Evolutionary conservation across 2,113 vertebrate genomes (phyloP), one percentile per base, ranked within the genome.

Genomic region (Corydoras maculifer): DNA sequence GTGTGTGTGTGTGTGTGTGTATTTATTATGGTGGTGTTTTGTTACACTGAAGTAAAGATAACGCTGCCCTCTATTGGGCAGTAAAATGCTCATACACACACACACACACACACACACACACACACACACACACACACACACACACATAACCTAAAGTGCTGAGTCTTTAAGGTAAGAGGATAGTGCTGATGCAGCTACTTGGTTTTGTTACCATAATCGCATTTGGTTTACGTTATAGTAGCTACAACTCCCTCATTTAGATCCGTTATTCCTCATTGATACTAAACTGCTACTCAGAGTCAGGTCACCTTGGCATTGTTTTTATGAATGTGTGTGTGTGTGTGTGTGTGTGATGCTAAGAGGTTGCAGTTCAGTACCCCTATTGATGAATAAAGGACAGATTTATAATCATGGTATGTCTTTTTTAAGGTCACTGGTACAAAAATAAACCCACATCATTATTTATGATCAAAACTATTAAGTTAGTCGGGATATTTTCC

Each of bases 31-130:
- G 50, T 57, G 49, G 60, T 78, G 72, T 18, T 50, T 49, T 66
- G 25, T 70, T 77, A 74, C 62, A 61, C 53, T 49, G 35, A 51
- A 48, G 58, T 30, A 48, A n/a, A 69, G 66, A 76, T 76, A 63
- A 70, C 63, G 32, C 75, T 76, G 74, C 78, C 78, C 75, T 74
- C 71, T 79, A 67, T 74, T 76, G 75, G 66, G 29, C 74, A 69
- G 65, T 18, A 13, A 63, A 69, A 62, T 59, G 35, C 35, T 43
- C 35, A 43, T 2, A 25, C 18, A 25, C 18, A 25, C 18, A 25
- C 65, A 59, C 69, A 59, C 35, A 29, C 15, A 54, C 68, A 60
- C 55, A 51, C 58, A 31, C 58, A 18, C 18, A 73, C 51, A 48
- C 64, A 32, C 49, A 35, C 65, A 18, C 50, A 55, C 65, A 59